phyloP scores from a whole-genome alignment of 2,888 invertebrate species.

The Macrosoma leucophasiata region DNA sequence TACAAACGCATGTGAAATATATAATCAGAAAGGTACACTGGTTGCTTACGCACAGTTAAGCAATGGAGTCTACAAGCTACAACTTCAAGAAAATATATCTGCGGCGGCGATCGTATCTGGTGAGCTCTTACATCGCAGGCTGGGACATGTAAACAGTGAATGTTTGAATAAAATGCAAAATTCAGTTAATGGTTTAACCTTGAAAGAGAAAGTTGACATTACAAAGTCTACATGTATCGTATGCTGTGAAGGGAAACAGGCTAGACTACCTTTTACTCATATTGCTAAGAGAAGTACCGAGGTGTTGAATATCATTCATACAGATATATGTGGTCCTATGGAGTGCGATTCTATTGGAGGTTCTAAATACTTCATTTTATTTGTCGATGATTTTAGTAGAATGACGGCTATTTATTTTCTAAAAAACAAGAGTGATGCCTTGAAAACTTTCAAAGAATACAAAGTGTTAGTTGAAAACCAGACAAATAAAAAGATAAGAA shows the following conservation, averaged over 20 bases:
- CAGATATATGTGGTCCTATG: slow-evolving; percentile 28
- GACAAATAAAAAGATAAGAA: slow-evolving; percentile 17
- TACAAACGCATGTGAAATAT: slow-evolving; percentile 13
- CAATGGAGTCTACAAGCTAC: slow-evolving; percentile 8
- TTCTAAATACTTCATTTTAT: slow-evolving; percentile 25
- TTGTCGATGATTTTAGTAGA: slow-evolving; percentile 22
- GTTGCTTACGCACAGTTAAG: slow-evolving; percentile 9
- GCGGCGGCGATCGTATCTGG: no score
- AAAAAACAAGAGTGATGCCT: slow-evolving; percentile 16
- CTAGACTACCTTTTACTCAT: slow-evolving; percentile 21
- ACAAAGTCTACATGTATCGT: slow-evolving; percentile 14
- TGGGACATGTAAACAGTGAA: slow-evolving; percentile 15
- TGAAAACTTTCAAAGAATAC: slow-evolving; percentile 17
- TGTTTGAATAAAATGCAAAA: slow-evolving; percentile 14
- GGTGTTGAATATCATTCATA: slow-evolving; percentile 20
- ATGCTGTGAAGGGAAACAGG: slow-evolving; percentile 23
- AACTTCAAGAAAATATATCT: not conserved
- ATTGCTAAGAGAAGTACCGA: slow-evolving; percentile 16
- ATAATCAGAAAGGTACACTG: not conserved
- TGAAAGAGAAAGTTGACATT: not conserved
- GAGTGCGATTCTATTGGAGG: slow-evolving; percentile 21
- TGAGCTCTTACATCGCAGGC: slow-evolving; percentile 19
- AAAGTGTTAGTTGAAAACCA: slow-evolving; percentile 22
- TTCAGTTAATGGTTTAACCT: slow-evolving; percentile 12
- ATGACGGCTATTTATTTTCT: slow-evolving; percentile 22